Conservation (phyloP, 2,888 invertebrate species). For the Zelleria hepariella region DNA sequence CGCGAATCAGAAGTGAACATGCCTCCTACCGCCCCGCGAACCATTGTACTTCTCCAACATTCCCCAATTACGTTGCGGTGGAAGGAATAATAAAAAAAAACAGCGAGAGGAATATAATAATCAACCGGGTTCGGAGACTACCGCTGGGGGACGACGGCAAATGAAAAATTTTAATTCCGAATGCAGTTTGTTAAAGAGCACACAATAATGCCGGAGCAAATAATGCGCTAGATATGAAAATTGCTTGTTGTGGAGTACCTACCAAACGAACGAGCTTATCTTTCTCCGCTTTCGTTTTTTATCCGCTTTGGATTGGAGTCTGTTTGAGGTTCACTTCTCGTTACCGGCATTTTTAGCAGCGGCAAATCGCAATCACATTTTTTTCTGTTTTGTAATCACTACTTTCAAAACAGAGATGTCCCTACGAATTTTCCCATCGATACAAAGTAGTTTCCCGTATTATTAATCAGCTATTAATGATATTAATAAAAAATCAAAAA, state of each 20-base stretch:
- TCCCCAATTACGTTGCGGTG: conserved; percentile 67
- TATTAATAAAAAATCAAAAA: no score
- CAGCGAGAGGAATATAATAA: conserved; percentile 50
- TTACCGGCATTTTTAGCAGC: no score
- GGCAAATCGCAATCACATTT: no score
- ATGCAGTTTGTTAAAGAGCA: conserved; percentile 61
- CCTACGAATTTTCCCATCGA: no score
- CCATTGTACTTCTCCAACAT: conserved; percentile 23
- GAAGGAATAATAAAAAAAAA: conserved; percentile 18
- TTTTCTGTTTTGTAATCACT: no score
- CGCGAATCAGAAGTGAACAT: neutral
- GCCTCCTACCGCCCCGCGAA: neutral
- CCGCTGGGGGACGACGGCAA: conserved; percentile 29
- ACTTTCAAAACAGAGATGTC: no score
- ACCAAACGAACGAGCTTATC: neutral
- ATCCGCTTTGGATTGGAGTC: no score
- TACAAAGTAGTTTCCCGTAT: no score
- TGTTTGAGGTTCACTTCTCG: no score
- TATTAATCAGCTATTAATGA: no score
- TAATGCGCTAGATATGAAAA: conserved; percentile 45
- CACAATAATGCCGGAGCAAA: conserved; percentile 47
- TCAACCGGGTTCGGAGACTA: neutral
- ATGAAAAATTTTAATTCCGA: conserved; percentile 70
- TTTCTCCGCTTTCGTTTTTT: neutral
- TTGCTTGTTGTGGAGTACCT: conserved; percentile 17